These are phyloP conservation scores for Drosophila sturtevanti DNA, from an alignment of 1,140 invertebrate species.

Conservation along the genomic window DNA sequence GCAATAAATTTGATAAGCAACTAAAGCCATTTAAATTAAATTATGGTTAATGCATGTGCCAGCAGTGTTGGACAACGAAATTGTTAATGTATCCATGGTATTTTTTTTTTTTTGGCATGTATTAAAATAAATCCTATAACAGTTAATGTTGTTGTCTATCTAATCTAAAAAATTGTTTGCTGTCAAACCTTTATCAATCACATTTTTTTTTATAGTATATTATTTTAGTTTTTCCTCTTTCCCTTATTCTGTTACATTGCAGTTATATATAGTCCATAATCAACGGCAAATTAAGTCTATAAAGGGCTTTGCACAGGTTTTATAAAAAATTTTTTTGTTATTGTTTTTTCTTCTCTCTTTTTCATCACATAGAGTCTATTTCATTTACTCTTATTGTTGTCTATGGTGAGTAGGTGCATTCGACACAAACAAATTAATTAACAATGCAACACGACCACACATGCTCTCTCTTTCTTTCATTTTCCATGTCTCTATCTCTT, in stretches of 20 bases:
- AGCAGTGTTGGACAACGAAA: too few species aligned
- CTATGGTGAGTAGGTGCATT: slow-evolving; percentile 29
- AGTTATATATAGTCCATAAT: slow-evolving; percentile 17
- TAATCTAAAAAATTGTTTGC: background rate
- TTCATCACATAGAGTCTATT: slow-evolving; percentile 9
- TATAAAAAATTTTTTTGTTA: slow-evolving; percentile 5
- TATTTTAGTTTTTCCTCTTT: too few species aligned
- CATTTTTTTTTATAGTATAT: background rate
- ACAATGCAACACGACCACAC: slow-evolving; percentile 60
- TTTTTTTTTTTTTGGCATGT: background rate
- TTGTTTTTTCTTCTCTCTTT: background rate
- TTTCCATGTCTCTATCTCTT: background rate
- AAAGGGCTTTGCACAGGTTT: slow-evolving; percentile 52
- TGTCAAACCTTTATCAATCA: slow-evolving; percentile 1
- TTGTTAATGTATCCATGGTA: background rate
- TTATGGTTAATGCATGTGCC: too few species aligned
- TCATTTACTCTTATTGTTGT: slow-evolving; percentile 33
- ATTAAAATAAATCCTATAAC: background rate
- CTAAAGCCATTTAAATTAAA: background rate
- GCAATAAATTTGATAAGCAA: background rate
- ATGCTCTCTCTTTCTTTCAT: background rate
- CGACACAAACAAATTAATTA: slow-evolving; percentile 74
- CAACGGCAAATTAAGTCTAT: slow-evolving; percentile 43
- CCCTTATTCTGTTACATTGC: too few species aligned
- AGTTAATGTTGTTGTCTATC: background rate